These are phyloP conservation scores for Polydrusus cervinus DNA, from an alignment of 2,888 invertebrate genomes.

Conservation along the genomic window DNA sequence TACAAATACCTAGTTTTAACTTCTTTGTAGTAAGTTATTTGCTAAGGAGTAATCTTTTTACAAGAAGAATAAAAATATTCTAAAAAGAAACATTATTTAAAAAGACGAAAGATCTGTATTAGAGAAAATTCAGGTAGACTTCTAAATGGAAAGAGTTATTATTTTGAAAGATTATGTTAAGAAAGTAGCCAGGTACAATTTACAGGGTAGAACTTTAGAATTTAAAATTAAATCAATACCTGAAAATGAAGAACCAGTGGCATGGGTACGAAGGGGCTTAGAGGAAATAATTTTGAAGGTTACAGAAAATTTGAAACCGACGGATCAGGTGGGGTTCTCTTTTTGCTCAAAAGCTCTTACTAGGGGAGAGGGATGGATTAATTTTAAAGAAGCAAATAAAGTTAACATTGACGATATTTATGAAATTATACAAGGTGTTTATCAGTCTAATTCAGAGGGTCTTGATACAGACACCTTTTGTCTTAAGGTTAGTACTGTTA, in stretches of 20 bases:
- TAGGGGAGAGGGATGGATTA: not conserved
- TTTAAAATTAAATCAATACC: not conserved
- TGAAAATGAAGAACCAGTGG: too few species aligned
- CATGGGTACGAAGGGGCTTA: not conserved
- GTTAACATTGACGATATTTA: not conserved
- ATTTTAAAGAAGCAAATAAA: not conserved
- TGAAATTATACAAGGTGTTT: not conserved
- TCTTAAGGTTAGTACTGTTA: not conserved
- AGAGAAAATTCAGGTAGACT: too few species aligned
- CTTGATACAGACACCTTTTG: slow-evolving; percentile 3
- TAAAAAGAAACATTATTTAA: too few species aligned
- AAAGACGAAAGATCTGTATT: too few species aligned
- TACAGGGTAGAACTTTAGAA: not conserved
- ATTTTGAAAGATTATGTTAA: not conserved
- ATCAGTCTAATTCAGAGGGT: not conserved
- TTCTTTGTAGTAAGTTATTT: too few species aligned
- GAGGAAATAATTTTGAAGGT: not conserved
- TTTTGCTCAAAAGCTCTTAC: not conserved
- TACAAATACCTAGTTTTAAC: too few species aligned
- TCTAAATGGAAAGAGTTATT: too few species aligned
- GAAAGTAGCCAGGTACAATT: not conserved
- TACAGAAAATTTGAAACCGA: not conserved
- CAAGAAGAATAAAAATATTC: too few species aligned
- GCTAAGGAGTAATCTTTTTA: too few species aligned
- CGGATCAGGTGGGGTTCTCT: not conserved